Base-by-base conservation (phyloP, 2,797 vertebrate species). In the Iguana delicatissima region DNA sequence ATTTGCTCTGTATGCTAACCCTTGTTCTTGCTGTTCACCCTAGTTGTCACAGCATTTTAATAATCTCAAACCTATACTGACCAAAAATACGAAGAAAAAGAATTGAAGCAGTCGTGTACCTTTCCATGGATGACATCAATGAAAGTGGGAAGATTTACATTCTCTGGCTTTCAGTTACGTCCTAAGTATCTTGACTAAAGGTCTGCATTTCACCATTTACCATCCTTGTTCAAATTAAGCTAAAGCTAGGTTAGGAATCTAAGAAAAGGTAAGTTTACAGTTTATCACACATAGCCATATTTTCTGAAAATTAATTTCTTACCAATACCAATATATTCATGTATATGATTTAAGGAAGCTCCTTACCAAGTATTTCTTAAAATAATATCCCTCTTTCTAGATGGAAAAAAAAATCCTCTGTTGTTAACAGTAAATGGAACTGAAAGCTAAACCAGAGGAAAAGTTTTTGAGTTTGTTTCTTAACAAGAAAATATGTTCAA, bases 1-100 rank as follows among this genome's bases (percentile, higher is more conserved):
- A 76, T 26, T 77, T 76, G 73, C 90, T 87, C 50, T 92, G 5
- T 79, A 89, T 77, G 35, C 92, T 93, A 95, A 95, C 79, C 12
- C 26, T 89, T 95, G 86, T 77, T 83, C 24, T 20, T 88, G 95
- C 86, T 82, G 79, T 80, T 89, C 1, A 94, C 46, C 67, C 74
- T 83, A 46, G 77, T 84, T 77, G 67, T 35, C 14, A 46, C n/a
- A 83, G 18, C n/a, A 57, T 74, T 77, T 89, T 84, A 10, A 84
- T 77, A n/a, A 84, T 55, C 18, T 50, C 22, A 7, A 84, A 82
- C 13, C 73, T 22, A 52, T 80, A 32, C 18, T 80, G 42, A 55
- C 20, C 18, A 24, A 80, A 50, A 85, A 64, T 26, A 80, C 35
- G 8, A 62, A 32, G 57, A 59, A 73, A 35, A 82, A 88, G 22